Evolutionary conservation across 2,888 invertebrate genomes (phyloP), one percentile per base, ranked within the genome.

Genomic region (Myopa tessellatipennis): DNA sequence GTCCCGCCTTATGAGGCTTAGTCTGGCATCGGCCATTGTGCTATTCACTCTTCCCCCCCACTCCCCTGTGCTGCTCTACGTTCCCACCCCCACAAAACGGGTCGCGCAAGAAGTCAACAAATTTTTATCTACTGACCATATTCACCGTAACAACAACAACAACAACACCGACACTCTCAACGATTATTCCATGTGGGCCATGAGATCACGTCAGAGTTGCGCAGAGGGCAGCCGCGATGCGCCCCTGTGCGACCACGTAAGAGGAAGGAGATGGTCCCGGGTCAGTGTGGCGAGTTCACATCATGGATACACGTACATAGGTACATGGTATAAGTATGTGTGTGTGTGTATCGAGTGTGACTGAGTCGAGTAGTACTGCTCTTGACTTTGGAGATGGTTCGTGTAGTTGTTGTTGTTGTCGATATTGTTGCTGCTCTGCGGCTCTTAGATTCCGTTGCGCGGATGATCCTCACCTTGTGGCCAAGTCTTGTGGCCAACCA

Each of bases 171-270:
- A 45, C 45, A 45, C 45, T 8, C 1, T 6, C 45, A 45, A 10
- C 45, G 45, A 70, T 67, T 74, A 67, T 74, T 55, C 74, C 74
- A 74, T 52, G 50, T 61, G 61, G 73, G 63, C 73, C 73, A 73
- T 26, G 26, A 73, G 72, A 45, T 45, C 45, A 45, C 6, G 45
- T 73, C 73, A 61, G 61, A 63, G 73, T 63, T 50, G 63, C 63
- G 52, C 65, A 65, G 18, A 34, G 34, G 70, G 63, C 73, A 26
- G 52, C 73, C 61, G 63, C 26, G 73, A 5, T 26, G 55, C 12
- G 65, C 65, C 16, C 38, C 38, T 8, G 36, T 58, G 74, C 67
- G 45, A 40, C 18, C 73, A 61, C 18, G 36, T 18, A 38, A 14
- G 12, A 34, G 45, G 18, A 61, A 34, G 45, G 70, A n/a, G 73